A percentile compares a stretch with the other conserved stretches of the same genome.
Conservation (phyloP, 1,140 invertebrate genomes). For the Megalonaias nervosa region DNA sequence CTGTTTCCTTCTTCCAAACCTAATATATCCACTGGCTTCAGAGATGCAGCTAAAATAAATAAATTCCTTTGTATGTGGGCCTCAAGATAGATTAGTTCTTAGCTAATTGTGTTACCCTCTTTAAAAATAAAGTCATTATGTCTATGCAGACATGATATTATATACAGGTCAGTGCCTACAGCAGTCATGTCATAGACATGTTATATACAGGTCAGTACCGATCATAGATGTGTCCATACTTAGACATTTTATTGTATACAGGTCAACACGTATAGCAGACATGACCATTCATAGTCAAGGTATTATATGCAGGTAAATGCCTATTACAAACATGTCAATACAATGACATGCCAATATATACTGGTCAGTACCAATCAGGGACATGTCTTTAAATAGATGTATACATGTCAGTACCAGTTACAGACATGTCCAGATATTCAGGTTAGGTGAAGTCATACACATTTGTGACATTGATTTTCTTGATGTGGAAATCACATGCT, state of each 20-base stretch:
- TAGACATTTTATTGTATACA: neutral
- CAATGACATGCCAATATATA: neutral
- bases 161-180: slow-evolving; percentile 82
- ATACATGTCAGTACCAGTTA: neutral
- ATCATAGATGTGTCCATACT: neutral
- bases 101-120: too few species aligned
- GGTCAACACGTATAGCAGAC: slow-evolving; percentile 92
- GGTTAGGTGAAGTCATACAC: neutral
- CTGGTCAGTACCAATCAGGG: neutral
- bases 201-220: neutral
- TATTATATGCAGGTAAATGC: slow-evolving; percentile 90
- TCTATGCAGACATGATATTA: slow-evolving; percentile 96
- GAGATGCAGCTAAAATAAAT: too few species aligned
- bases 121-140: slow-evolving; percentile 90
- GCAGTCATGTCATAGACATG: neutral
- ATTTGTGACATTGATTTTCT: too few species aligned
- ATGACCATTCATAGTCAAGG: slow-evolving; percentile 98
- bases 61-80: too few species aligned
- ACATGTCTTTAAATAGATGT: neutral
- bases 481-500: too few species aligned
- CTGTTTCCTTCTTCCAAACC: too few species aligned
- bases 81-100: too few species aligned
- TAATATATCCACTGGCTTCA: too few species aligned
- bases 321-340: neutral
- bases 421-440: neutral